Percentiles rank a stretch among this genome's conserved stretches.
Evolutionary conservation across 1,140 invertebrate genomes (phyloP).

Genomic region (Apis cerana): DNA sequence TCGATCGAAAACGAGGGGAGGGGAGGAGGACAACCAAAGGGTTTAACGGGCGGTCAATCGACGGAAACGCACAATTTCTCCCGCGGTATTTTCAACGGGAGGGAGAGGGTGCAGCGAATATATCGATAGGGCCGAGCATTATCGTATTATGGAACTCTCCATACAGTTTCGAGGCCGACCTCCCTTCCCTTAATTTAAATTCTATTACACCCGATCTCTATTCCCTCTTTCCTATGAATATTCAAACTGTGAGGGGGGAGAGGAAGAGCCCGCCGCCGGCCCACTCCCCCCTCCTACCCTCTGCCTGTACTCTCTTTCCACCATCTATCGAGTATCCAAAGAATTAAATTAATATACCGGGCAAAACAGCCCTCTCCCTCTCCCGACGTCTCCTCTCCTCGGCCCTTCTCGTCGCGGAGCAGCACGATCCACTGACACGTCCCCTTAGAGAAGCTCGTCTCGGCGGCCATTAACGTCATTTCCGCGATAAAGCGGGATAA

Average conservation of each 20-base stretch:
- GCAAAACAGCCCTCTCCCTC: slow-evolving; percentile 72
- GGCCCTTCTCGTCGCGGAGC: slow-evolving; percentile 21
- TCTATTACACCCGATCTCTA: slow-evolving; percentile 80
- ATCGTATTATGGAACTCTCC: slow-evolving; percentile 74
- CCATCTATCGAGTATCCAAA: slow-evolving; percentile 79
- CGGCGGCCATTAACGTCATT: slow-evolving; percentile 73
- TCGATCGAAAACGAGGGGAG: not conserved
- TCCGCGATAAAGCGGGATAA: slow-evolving; percentile 56
- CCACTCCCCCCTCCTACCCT: slow-evolving; percentile 36
- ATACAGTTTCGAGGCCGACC: slow-evolving; percentile 68
- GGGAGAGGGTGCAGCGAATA: slow-evolving; percentile 53
- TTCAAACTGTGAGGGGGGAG: slow-evolving; percentile 71
- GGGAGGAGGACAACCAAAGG: not conserved
- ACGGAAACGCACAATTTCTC: slow-evolving; percentile 65
- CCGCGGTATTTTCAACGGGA: slow-evolving; percentile 57
- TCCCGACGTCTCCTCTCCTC: slow-evolving; percentile 44
- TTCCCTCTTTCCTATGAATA: slow-evolving; percentile 80
- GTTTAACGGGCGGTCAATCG: slow-evolving; percentile 56
- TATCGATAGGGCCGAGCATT: slow-evolving; percentile 71
- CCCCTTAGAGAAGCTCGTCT: slow-evolving; percentile 68
- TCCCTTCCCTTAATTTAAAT: slow-evolving; percentile 79
- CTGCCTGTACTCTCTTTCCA: slow-evolving; percentile 61
- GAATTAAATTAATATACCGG: slow-evolving; percentile 80
- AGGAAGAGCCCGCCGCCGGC: slow-evolving; percentile 14
- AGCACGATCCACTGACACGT: slow-evolving; percentile 47